phyloP scores from a whole-genome alignment of 2,888 invertebrate species.

The Sinopyrophorus schimmeli region DNA sequence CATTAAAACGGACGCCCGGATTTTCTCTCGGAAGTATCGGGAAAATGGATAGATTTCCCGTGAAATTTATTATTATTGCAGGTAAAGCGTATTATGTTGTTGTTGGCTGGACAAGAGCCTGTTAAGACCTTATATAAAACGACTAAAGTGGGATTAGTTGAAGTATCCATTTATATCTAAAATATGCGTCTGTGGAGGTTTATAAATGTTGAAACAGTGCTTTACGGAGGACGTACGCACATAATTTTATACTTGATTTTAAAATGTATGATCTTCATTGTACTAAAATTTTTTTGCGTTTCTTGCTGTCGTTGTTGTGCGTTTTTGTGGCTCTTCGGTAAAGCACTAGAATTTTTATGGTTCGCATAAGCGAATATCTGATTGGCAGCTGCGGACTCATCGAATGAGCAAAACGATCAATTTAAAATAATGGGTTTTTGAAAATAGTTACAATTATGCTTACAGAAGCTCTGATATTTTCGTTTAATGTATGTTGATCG shows the following conservation, averaged over 20 bases:
- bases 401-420: too few species aligned
- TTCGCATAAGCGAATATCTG: too few species aligned
- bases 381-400: too few species aligned
- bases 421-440: too few species aligned
- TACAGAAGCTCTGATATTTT: too few species aligned
- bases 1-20: too few species aligned
- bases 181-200: slow-evolving; percentile 22
- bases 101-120: slow-evolving; percentile 12
- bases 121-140: slow-evolving; percentile 17
- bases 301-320: too few species aligned
- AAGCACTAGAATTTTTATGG: too few species aligned
- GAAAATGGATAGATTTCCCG: slow-evolving; percentile 11
- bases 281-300: too few species aligned
- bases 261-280: slow-evolving; percentile 16
- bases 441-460: too few species aligned
- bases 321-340: too few species aligned
- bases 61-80: slow-evolving; percentile 19
- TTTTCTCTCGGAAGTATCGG: slow-evolving; percentile 10
- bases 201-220: slow-evolving; percentile 15
- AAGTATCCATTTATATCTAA: slow-evolving; percentile 25
- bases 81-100: slow-evolving; percentile 20
- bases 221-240: slow-evolving; percentile 1
- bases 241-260: slow-evolving; percentile 6
- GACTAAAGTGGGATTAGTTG: slow-evolving; percentile 17
- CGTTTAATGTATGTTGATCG: too few species aligned